Evolutionary conservation across 2,113 vertebrate genomes (phyloP), one percentile per base, ranked within the genome.

Genomic region (Cavia aperea): DNA sequence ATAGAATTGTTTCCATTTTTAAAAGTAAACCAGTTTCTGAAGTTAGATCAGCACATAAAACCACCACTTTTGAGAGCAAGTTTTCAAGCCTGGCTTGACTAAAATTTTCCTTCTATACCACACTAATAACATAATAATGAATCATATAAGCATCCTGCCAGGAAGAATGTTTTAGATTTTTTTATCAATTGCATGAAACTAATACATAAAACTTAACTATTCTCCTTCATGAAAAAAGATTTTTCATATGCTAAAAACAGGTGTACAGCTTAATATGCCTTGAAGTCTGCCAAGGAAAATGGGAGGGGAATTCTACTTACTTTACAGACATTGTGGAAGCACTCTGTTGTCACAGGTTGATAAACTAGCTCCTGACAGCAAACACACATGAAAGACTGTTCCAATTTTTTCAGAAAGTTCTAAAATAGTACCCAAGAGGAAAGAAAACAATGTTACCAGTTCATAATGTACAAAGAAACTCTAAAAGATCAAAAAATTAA

Each of bases 291-390:
- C 23, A 65, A 23, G 49, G 43, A 60, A 88, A 54, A 68, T 36
- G 26, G 82, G 68, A 94, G 56, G 56, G 46, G 36, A 68, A 58
- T 89, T 79, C 63, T 73, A 97, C 98, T 96, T 96, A 99, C 99
- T 98, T 99, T 99, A 97, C 99, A 99, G 95, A 99, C 98, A 12
- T 99, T 99, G 98, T 99, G 99, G 91, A 98, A 97, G 97, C 99
- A 99, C 97, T 98, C 96, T 65, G 99, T 99, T 97, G 99, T 99
- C 97, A 99, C 97, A 77, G 99, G 99, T 96, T 99, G 99, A 97
- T 98, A 99, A 96, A 99, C 98, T 95, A 99, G 97, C 96, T 99
- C 99, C 98, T 99, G 99, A 98, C 99, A 99, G 98, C 99, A 99
- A 91, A 99, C 98, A 90, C 99, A 99, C 99, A 99, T 99, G 96